phyloP scores from a whole-genome alignment of 2,797 vertebrate species.

The Microctenopoma lineatum region DNA sequence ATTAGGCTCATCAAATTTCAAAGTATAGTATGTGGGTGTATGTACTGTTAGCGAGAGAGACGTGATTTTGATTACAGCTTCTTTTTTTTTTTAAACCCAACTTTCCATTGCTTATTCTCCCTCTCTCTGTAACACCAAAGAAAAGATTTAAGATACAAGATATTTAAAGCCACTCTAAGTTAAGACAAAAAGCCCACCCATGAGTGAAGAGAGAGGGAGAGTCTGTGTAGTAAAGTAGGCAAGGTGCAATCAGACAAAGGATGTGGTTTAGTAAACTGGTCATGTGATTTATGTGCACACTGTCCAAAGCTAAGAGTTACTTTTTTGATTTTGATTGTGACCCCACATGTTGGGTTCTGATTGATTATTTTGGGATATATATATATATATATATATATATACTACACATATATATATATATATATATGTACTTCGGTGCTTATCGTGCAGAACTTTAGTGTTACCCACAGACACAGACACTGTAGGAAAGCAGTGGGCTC shows the following conservation, averaged over 20 bases:
- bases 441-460: no score
- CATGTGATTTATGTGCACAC: constrained; percentile 16
- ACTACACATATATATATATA: no score
- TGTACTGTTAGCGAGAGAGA: constrained; percentile 38
- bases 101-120: constrained; percentile 26
- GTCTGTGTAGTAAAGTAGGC: constrained; percentile 26
- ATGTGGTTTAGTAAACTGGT: background rate
- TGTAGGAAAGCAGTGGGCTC: no score
- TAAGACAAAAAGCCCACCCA: constrained; percentile 33
- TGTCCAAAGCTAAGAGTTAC: constrained; percentile 11
- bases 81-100: constrained; percentile 10
- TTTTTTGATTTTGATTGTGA: constrained; percentile 9
- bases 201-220: constrained; percentile 59
- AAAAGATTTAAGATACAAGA: constrained; percentile 52
- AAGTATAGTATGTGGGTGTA: constrained; percentile 42
- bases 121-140: constrained; percentile 78
- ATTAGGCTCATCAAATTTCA: constrained; percentile 51
- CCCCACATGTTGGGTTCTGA: constrained; percentile 9
- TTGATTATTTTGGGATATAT: constrained; percentile 12
- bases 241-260: constrained; percentile 64
- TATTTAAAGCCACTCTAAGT: constrained; percentile 32
- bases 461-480: no score
- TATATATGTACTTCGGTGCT: no score
- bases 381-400: no score
- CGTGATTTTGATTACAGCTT: constrained; percentile 11